phyloP scores from a whole-genome alignment of 2,888 invertebrate species.

The Ochropleura plecta region DNA sequence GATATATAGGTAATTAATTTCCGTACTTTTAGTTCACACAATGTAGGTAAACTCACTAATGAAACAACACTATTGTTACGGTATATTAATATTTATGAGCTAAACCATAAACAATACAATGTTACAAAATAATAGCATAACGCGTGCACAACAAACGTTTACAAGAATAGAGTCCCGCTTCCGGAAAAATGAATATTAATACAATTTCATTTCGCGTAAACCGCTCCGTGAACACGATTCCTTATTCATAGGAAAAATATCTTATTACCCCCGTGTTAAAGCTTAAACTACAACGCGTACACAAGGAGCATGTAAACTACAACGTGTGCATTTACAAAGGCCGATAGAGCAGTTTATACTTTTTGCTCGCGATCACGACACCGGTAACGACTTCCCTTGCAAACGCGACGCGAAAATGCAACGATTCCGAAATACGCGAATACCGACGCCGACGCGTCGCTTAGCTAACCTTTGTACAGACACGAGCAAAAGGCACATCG shows the following conservation, averaged over 20 bases:
- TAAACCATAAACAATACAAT: conserved; percentile 52
- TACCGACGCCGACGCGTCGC: conserved; percentile 69
- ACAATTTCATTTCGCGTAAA: conserved; percentile 61
- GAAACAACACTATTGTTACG: conserved; percentile 18
- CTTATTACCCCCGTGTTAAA: conserved; percentile 49
- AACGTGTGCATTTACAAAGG: conserved; percentile 75
- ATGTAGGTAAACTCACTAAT: conserved; percentile 6
- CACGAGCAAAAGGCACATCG: conserved; percentile 78
- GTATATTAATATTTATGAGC: conserved; percentile 35
- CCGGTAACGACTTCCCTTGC: conserved; percentile 83
- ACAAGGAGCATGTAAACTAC: conserved; percentile 56
- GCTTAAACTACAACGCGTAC: conserved; percentile 48
- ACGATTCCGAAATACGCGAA: conserved; percentile 78
- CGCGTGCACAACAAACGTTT: conserved; percentile 48
- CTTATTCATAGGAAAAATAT: conserved; percentile 50
- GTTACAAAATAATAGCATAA: conserved; percentile 56
- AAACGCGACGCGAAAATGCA: conserved; percentile 79
- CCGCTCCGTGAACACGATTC: conserved; percentile 31
- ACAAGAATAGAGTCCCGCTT: conserved; percentile 55
- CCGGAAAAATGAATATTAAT: conserved; percentile 68
- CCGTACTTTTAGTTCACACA: conserved; percentile 14
- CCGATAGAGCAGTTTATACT: conserved; percentile 73
- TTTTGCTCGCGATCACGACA: conserved; percentile 78
- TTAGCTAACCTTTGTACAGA: conserved; percentile 74
- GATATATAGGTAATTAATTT: conserved; percentile 21